Conservation (phyloP, 2,888 invertebrate genomes). For the Schizotus pectinicornis region DNA sequence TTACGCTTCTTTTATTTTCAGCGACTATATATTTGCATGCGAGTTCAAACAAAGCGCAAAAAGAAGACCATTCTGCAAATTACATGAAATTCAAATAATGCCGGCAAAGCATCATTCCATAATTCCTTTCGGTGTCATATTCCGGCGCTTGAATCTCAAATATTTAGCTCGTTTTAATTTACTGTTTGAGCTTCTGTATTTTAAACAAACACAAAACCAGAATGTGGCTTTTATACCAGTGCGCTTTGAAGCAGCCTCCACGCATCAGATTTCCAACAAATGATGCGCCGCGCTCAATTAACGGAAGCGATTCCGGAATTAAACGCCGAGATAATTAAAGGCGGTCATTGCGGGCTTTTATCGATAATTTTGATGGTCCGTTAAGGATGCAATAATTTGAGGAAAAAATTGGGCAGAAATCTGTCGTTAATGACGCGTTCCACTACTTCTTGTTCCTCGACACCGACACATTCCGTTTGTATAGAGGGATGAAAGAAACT, state of each 20-base stretch:
- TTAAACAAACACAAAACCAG: constrained; percentile 25
- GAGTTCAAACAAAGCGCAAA: constrained; percentile 21
- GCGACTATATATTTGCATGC: constrained; percentile 16
- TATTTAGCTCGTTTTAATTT: constrained; percentile 29
- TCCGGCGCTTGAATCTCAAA: constrained; percentile 22
- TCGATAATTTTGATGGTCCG: no score
- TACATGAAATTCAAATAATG: constrained; percentile 28
- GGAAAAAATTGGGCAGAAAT: no score
- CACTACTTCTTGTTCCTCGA: not conserved
- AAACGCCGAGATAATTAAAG: not conserved
- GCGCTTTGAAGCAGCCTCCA: constrained; percentile 20
- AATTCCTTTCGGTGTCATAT: constrained; percentile 24
- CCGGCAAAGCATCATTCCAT: constrained; percentile 24
- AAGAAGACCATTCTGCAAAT: constrained; percentile 23
- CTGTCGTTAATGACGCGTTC: not conserved
- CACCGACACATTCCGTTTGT: constrained; percentile 28
- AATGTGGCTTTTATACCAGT: constrained; percentile 19
- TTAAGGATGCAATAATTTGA: no score
- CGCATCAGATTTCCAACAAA: constrained; percentile 18
- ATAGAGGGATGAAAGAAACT: constrained; percentile 32
- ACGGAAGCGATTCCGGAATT: constrained; percentile 23
- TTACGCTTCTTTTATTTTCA: constrained; percentile 19
- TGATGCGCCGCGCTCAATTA: constrained; percentile 9
- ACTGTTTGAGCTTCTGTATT: constrained; percentile 25
- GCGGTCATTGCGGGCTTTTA: no score